These are phyloP conservation scores for Serilophus lunatus DNA, from an alignment of 2,113 vertebrate genomes.

Conservation along the genomic window DNA sequence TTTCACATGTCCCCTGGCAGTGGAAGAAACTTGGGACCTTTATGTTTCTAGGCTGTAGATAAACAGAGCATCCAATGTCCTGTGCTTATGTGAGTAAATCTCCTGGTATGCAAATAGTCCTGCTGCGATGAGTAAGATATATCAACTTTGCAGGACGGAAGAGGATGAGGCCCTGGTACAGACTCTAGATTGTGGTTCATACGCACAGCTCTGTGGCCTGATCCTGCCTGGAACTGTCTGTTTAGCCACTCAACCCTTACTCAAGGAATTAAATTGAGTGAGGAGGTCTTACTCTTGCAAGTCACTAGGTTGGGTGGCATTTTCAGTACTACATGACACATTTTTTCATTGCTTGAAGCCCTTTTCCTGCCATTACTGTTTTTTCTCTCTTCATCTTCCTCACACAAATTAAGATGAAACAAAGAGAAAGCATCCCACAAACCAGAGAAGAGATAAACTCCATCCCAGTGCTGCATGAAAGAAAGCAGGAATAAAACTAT, in stretches of 20 bases:
- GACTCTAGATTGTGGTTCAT: neutral
- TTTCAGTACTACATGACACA: neutral
- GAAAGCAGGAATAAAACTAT: neutral
- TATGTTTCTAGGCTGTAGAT: neutral
- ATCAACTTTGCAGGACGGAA: neutral
- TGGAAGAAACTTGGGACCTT: slow-evolving; percentile 17
- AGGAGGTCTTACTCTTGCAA: neutral
- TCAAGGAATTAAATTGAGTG: neutral
- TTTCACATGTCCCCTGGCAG: slow-evolving; percentile 15
- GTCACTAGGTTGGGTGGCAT: neutral
- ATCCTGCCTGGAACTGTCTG: neutral
- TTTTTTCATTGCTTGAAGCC: neutral
- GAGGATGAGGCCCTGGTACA: neutral
- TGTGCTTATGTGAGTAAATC: neutral
- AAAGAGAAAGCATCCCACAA: neutral
- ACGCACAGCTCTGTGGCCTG: neutral
- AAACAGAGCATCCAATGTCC: slow-evolving; percentile 12
- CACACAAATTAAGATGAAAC: neutral
- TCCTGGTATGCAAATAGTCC: neutral
- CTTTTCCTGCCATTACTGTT: neutral
- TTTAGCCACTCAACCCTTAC: neutral
- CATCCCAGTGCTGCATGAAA: neutral
- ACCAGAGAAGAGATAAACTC: neutral
- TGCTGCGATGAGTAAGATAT: neutral
- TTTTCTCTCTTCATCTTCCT: neutral